A percentile compares a stretch with the other conserved stretches of the same genome.
Conservation (phyloP, 2,113 vertebrate genomes). For the Pelusios castaneus region DNA sequence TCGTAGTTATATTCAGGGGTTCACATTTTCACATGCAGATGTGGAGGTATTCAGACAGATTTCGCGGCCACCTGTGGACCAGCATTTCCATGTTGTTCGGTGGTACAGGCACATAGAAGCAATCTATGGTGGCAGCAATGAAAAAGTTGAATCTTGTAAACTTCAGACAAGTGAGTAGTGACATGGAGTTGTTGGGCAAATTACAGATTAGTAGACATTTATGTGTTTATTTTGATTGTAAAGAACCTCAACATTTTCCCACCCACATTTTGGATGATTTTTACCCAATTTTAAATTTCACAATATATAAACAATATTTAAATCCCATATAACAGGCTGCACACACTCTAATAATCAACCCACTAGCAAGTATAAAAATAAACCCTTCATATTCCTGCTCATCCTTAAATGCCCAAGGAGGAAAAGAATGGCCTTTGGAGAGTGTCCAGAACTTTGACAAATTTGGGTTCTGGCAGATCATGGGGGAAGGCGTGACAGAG, state of each 20-base stretch:
- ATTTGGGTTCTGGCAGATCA: background rate
- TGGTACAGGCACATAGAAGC: conserved; percentile 95
- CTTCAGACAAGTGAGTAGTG: conserved; percentile 91
- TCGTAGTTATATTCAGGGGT: conserved; percentile 94
- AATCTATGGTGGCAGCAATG: conserved; percentile 80
- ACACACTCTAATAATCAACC: background rate
- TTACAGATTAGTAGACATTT: conserved; percentile 55
- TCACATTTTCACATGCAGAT: conserved; percentile 89
- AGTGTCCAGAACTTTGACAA: background rate
- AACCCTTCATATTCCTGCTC: background rate
- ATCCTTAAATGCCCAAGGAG: background rate
- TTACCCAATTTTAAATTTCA: background rate
- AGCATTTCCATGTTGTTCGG: conserved; percentile 89
- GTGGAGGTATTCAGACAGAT: conserved; percentile 87
- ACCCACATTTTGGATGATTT: background rate
- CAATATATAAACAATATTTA: background rate
- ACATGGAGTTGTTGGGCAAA: conserved; percentile 25
- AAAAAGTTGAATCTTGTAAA: conserved; percentile 78
- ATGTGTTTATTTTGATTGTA: conserved; percentile 8
- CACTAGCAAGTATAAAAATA: background rate
- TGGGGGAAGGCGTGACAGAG: background rate
- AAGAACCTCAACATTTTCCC: conserved; percentile 4
- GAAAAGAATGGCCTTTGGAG: background rate
- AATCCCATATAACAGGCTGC: background rate
- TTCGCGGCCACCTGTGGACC: conserved; percentile 83